A percentile compares a stretch with the other conserved stretches of the same genome.
Conservation (phyloP, 2,113 vertebrate species). For the Alligator mississippiensis region DNA sequence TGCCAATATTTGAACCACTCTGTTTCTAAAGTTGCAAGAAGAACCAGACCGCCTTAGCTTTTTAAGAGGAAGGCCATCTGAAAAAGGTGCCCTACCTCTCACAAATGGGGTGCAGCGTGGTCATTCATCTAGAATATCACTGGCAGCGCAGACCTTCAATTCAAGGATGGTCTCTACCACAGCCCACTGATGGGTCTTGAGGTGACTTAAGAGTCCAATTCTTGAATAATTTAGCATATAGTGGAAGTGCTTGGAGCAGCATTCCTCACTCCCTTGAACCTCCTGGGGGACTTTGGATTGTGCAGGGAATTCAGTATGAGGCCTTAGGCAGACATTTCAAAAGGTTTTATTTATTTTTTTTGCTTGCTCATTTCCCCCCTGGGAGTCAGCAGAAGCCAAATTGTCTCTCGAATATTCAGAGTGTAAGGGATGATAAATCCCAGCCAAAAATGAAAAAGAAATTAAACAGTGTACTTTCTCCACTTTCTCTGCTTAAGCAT, state of each 20-base stretch:
- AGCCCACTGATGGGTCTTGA: no score
- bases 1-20: background rate
- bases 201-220: background rate
- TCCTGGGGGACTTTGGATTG: background rate
- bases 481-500: background rate
- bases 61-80: background rate
- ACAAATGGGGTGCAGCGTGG: background rate
- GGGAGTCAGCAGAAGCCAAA: background rate
- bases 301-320: background rate
- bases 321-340: background rate
- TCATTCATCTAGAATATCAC: background rate
- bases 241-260: no score
- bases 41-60: background rate
- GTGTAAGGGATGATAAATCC: background rate
- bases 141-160: no score
- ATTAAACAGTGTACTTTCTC: background rate
- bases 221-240: background rate
- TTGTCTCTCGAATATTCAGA: background rate
- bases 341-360: background rate
- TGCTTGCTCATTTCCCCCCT: background rate
- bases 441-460: background rate
- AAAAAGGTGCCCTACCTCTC: background rate
- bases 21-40: background rate
- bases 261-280: background rate
- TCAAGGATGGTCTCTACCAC: no score